These are phyloP conservation scores for Myotis myotis DNA, from an alignment of 2,797 vertebrate species.

Conservation along the genomic window DNA sequence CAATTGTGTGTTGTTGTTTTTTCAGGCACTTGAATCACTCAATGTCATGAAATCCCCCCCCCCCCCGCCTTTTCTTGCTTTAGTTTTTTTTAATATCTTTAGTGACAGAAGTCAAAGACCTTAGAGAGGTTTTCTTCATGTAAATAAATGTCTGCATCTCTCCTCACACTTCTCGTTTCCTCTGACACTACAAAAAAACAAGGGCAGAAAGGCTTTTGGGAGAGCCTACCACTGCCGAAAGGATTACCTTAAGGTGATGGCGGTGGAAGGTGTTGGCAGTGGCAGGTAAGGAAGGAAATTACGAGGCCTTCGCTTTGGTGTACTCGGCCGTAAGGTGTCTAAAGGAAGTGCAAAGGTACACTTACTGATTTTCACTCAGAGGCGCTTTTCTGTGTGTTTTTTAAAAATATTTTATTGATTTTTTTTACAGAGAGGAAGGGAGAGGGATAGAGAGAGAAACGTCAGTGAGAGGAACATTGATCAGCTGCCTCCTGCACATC, in stretches of 20 bases:
- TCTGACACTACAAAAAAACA: background rate
- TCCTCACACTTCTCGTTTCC: background rate
- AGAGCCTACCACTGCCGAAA: background rate
- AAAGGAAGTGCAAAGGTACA: background rate
- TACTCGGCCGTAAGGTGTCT: background rate
- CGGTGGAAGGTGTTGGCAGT: too few relatives aligned
- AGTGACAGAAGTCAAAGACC: background rate
- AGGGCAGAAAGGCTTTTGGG: background rate
- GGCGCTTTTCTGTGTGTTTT: background rate
- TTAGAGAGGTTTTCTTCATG: background rate
- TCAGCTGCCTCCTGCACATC: too few relatives aligned
- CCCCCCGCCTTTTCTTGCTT: background rate
- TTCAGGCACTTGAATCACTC: conserved; percentile 13
- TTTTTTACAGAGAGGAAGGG: too few relatives aligned
- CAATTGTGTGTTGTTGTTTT: background rate
- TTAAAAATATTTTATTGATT: background rate
- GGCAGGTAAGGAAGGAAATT: background rate
- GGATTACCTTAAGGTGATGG: background rate
- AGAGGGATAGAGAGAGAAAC: too few relatives aligned
- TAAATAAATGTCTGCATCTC: background rate
- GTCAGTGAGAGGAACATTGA: too few relatives aligned
- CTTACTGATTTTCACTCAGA: background rate
- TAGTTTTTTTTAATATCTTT: background rate
- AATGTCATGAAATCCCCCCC: background rate
- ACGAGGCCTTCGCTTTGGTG: background rate